phyloP scores from a whole-genome alignment of 35 echinoderm and acorn worm genomes.

The Acanthaster planci region DNA sequence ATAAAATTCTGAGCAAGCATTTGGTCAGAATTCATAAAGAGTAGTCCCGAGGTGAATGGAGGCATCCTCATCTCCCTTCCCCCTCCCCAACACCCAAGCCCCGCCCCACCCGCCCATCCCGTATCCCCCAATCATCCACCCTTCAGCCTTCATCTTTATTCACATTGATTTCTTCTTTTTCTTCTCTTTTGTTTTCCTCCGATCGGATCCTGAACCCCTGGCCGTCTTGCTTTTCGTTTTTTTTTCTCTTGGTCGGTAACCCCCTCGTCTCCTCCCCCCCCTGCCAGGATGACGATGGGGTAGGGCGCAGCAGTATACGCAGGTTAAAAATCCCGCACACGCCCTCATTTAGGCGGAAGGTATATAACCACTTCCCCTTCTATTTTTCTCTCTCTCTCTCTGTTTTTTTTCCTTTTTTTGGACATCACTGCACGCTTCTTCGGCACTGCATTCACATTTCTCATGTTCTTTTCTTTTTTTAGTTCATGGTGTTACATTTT shows the following conservation, averaged over 20 bases:
- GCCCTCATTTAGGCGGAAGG: conserved; percentile 67
- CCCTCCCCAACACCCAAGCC: background rate
- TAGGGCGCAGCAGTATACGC: conserved; percentile 26
- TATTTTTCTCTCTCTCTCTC: background rate
- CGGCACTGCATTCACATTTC: too few relatives aligned
- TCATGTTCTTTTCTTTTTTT: too few relatives aligned
- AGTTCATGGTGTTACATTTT: too few relatives aligned
- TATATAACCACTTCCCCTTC: background rate
- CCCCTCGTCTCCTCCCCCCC: background rate
- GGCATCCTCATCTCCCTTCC: background rate
- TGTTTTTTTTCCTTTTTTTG: background rate
- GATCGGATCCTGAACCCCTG: background rate
- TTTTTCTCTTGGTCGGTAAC: background rate
- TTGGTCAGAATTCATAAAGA: too few relatives aligned
- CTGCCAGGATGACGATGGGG: conserved; percentile 38
- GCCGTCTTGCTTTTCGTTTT: background rate
- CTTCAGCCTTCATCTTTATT: background rate
- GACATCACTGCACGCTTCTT: too few relatives aligned
- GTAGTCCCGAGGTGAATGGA: too few relatives aligned
- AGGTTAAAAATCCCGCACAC: conserved; percentile 75
- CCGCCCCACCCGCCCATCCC: background rate
- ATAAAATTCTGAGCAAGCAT: too few relatives aligned
- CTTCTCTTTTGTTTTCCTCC: background rate
- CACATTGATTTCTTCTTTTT: background rate
- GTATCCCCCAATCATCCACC: background rate